Evolutionary conservation across 92 coral and sea anemone species (phyloP).

Genomic region (Parazoanthus darwini): DNA sequence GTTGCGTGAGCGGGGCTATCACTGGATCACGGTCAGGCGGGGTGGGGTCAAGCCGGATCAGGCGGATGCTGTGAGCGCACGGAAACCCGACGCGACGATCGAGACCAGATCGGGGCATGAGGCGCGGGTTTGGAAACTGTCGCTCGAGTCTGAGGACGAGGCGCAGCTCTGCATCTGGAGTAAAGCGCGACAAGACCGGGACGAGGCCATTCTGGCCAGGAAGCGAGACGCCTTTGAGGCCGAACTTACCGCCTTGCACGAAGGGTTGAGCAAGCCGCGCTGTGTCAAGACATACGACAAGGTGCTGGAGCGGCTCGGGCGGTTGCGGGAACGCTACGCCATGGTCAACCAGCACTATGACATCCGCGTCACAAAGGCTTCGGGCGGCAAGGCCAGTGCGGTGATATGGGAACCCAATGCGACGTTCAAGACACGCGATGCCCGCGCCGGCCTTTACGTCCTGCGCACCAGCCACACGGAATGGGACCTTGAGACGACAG

Average conservation of each 20-base stretch:
- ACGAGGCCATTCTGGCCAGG: slow-evolving; percentile 17
- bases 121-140: slow-evolving; percentile 16
- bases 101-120: slow-evolving; percentile 16
- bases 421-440: slow-evolving; percentile 9
- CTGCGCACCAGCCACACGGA: slow-evolving; percentile 17
- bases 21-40: slow-evolving; percentile 4
- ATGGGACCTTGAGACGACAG: slow-evolving; percentile 15
- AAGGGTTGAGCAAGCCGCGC: slow-evolving; percentile 17
- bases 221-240: slow-evolving; percentile 12
- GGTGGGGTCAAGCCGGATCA: slow-evolving; percentile 11
- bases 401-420: slow-evolving; percentile 15
- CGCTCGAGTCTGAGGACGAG: slow-evolving; percentile 17
- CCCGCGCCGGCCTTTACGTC: slow-evolving; percentile 18
- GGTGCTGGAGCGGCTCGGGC: slow-evolving; percentile 18
- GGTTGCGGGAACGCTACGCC: slow-evolving; percentile 17
- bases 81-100: slow-evolving; percentile 17
- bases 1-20: not conserved
- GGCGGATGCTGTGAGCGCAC: slow-evolving; percentile 11
- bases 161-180: slow-evolving; percentile 17
- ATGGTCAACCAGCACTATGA: slow-evolving; percentile 14
- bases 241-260: slow-evolving; percentile 16
- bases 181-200: slow-evolving; percentile 7
- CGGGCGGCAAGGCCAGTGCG: slow-evolving; percentile 14
- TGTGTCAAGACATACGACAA: slow-evolving; percentile 9
- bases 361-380: slow-evolving; percentile 14